A percentile compares a stretch with the other conserved stretches of the same genome.
Evolutionary conservation across 2,888 invertebrate genomes (phyloP).

Genomic region (Chrysolina haemoptera): DNA sequence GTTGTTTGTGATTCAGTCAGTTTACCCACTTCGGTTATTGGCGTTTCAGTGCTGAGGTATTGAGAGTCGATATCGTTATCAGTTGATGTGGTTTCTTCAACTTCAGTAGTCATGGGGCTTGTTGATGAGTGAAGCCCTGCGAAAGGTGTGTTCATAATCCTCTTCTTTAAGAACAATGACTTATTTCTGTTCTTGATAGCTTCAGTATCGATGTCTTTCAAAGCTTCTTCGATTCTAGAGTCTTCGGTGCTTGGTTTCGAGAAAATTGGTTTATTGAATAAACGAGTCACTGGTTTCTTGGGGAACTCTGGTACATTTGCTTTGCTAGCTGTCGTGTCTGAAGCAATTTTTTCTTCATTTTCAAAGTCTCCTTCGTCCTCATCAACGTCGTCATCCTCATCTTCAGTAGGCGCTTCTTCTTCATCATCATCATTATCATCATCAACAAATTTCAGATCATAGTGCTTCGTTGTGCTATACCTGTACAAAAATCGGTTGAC

Average conservation of each 20-base stretch:
- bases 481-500: constrained; percentile 47
- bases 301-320: background rate
- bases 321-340: background rate
- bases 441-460: constrained; percentile 1
- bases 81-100: constrained; percentile 26
- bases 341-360: constrained; percentile 32
- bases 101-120: constrained; percentile 28
- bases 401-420: constrained; percentile 29
- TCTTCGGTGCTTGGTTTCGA: constrained; percentile 50
- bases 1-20: constrained; percentile 50
- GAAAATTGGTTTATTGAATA: constrained; percentile 35
- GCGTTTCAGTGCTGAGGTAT: constrained; percentile 7
- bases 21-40: constrained; percentile 40
- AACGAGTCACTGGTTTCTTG: constrained; percentile 51
- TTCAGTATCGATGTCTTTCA: constrained; percentile 69
- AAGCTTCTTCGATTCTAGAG: constrained; percentile 47
- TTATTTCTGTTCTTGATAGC: constrained; percentile 72
- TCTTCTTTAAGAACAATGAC: constrained; percentile 71
- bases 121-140: constrained; percentile 34
- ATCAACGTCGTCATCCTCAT: constrained; percentile 32
- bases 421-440: no score
- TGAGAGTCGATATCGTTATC: constrained; percentile 22
- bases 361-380: constrained; percentile 31
- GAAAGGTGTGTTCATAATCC: constrained; percentile 63
- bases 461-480: constrained; percentile 50